These are phyloP conservation scores for Cydia fagiglandana DNA, from an alignment of 1,140 invertebrate species.

Conservation along the genomic window DNA sequence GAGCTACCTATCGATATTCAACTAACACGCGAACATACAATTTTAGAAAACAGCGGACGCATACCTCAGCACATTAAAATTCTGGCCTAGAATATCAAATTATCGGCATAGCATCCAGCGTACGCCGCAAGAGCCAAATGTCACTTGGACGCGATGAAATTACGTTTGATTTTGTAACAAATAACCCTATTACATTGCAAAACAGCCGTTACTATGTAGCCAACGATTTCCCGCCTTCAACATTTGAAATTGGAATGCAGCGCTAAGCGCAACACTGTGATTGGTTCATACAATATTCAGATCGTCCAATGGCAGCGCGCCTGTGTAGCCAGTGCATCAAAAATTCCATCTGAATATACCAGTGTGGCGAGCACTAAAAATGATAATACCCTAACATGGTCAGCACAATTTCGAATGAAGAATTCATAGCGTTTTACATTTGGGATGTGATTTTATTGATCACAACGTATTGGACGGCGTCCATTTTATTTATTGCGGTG, in stretches of 20 bases:
- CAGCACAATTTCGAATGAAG: conserved; percentile 76
- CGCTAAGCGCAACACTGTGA: conserved; percentile 70
- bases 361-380: conserved; percentile 78
- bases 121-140: conserved; percentile 9
- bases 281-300: conserved; percentile 79
- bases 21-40: background rate
- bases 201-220: conserved; percentile 57
- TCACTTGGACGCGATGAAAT: conserved; percentile 34
- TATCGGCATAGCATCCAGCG: conserved; percentile 5
- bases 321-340: conserved; percentile 78
- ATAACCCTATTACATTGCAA: conserved; percentile 58
- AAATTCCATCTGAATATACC: conserved; percentile 78
- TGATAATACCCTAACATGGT: conserved; percentile 76
- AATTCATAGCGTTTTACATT: conserved; percentile 75
- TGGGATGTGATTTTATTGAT: conserved; percentile 72
- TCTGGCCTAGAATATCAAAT: conserved; percentile 18
- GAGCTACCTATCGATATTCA: background rate
- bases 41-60: background rate
- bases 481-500: conserved; percentile 69
- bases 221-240: conserved; percentile 69
- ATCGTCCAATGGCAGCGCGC: conserved; percentile 66
- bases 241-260: conserved; percentile 77
- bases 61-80: conserved; percentile 19
- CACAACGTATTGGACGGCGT: conserved; percentile 59
- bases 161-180: conserved; percentile 55